Evolutionary conservation across 2,888 invertebrate genomes (phyloP).

Genomic region (Drosophila meridiana): DNA sequence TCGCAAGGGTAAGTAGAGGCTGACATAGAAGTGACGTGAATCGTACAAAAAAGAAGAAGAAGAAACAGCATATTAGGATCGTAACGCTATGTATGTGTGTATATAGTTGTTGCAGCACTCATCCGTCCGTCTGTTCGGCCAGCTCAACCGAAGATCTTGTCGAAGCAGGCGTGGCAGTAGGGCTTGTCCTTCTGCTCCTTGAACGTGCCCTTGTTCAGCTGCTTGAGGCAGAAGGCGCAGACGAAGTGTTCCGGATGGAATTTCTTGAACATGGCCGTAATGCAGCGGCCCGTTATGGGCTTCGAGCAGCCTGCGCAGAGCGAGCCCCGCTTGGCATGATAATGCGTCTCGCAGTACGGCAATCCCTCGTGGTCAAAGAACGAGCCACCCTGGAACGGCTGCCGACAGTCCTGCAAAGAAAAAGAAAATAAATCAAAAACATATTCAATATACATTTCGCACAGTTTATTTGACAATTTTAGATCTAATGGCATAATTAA

Average conservation of each 20-base stretch:
- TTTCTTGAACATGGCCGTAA: constrained; percentile 99
- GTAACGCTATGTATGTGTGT: constrained; percentile 37
- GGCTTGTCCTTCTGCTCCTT: constrained; percentile 99
- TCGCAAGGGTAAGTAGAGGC: constrained; percentile 43
- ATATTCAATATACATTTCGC: neutral
- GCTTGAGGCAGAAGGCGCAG: constrained; percentile 99
- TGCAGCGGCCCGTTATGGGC: constrained; percentile 98
- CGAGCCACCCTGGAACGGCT: constrained; percentile 98
- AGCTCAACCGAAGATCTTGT: constrained; percentile 95
- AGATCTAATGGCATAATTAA: neutral
- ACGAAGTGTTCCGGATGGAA: constrained; percentile 99
- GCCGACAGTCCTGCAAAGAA: constrained; percentile 94
- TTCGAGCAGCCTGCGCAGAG: constrained; percentile 99
- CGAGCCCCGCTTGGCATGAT: constrained; percentile 98
- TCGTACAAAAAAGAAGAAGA: constrained; percentile 50
- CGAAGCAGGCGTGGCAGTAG: constrained; percentile 99
- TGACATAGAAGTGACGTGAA: constrained; percentile 37
- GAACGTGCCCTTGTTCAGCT: constrained; percentile 99
- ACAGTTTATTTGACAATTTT: neutral
- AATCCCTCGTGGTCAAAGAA: constrained; percentile 99
- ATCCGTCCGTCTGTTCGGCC: neutral
- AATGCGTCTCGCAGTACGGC: constrained; percentile 99
- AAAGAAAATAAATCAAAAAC: neutral
- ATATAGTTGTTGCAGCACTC: constrained; percentile 7
- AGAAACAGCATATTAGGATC: constrained; percentile 48